A percentile compares a stretch with the other conserved stretches of the same genome.
These are phyloP conservation scores for Heliornis fulica DNA, from an alignment of 2,113 vertebrate genomes.

Conservation along the genomic window DNA sequence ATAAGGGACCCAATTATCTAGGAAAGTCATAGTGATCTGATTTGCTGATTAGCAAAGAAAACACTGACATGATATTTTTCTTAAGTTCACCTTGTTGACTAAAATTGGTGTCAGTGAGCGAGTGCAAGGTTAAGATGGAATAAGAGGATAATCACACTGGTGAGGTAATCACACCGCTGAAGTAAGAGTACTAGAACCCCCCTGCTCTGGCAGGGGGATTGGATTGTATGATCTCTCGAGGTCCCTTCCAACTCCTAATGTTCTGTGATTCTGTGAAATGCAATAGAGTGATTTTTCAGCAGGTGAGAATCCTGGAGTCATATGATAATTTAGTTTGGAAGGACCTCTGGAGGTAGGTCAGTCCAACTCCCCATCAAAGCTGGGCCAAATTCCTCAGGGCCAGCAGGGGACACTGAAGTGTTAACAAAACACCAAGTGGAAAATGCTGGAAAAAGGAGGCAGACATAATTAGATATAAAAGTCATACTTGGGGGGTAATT, in stretches of 20 bases:
- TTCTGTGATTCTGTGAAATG: too few relatives aligned
- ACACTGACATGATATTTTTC: conserved; percentile 28
- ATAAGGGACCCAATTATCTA: conserved; percentile 36
- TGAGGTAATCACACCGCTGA: not conserved
- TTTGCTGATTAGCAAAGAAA: conserved; percentile 59
- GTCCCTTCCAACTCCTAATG: too few relatives aligned
- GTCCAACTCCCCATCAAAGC: not conserved
- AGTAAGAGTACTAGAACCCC: not conserved
- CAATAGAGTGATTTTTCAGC: not conserved
- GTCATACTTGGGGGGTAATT: not conserved
- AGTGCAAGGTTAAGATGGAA: conserved; percentile 46
- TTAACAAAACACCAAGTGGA: not conserved
- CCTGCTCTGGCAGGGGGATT: too few relatives aligned
- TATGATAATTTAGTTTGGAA: conserved; percentile 10
- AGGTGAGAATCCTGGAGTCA: not conserved
- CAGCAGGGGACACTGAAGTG: not conserved
- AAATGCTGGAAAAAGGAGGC: not conserved
- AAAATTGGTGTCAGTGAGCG: conserved; percentile 32
- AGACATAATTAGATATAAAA: not conserved
- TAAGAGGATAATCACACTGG: not conserved
- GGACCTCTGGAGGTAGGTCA: conserved; percentile 20
- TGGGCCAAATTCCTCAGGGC: not conserved
- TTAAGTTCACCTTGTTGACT: conserved; percentile 49
- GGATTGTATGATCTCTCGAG: too few relatives aligned
- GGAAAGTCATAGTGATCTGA: conserved; percentile 32